A percentile compares a stretch with the other conserved stretches of the same genome.
Conservation (phyloP, 2,113 vertebrate genomes). For the Syrmaticus mikado region DNA sequence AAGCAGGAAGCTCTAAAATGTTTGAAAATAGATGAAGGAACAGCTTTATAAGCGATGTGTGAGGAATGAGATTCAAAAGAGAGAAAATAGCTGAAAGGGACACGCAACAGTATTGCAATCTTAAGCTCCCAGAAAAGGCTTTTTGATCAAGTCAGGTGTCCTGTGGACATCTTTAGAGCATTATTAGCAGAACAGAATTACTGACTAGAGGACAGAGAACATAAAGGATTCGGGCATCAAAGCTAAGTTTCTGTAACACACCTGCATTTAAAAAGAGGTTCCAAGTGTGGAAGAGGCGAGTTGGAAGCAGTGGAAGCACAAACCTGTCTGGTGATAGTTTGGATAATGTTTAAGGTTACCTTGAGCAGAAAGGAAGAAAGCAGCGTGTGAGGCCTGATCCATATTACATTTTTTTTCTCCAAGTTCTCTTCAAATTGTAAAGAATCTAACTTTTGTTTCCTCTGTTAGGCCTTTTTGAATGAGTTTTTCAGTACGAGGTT, state of each 20-base stretch:
- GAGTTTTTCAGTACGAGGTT: not conserved
- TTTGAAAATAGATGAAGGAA: not conserved
- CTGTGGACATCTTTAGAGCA: not conserved
- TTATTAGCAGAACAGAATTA: not conserved
- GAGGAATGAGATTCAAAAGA: not conserved
- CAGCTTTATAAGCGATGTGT: not conserved
- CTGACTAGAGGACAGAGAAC: not conserved
- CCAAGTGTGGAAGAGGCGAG: not conserved
- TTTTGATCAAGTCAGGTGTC: not conserved
- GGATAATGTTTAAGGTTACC: not conserved
- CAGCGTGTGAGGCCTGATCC: not conserved
- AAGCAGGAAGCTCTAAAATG: not conserved
- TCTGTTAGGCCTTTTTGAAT: accelerated
- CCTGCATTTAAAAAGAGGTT: not conserved
- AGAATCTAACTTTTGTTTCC: not conserved
- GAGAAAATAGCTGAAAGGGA: not conserved
- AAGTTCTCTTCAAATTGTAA: not conserved
- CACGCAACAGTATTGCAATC: not conserved
- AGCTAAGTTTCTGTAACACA: not conserved
- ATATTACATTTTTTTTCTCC: not conserved
- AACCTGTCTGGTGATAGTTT: not conserved
- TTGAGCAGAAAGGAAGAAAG: not conserved
- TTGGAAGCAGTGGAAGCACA: not conserved
- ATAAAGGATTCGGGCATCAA: not conserved
- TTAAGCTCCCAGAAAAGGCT: not conserved